phyloP scores from a whole-genome alignment of 2,797 vertebrate species.

The Pangasius macronema region DNA sequence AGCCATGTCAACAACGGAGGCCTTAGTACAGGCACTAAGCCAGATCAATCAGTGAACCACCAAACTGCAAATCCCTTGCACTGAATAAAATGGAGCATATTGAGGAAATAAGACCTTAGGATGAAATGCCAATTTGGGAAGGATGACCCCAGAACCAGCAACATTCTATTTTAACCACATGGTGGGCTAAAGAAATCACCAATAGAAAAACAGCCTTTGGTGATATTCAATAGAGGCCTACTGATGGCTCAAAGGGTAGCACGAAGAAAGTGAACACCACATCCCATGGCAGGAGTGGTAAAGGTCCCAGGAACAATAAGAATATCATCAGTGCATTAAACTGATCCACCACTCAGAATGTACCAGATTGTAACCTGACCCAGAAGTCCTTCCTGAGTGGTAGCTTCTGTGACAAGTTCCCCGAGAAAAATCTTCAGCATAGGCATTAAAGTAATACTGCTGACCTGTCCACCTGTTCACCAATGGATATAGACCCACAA shows the following conservation, averaged over 20 bases:
- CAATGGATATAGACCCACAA: neutral
- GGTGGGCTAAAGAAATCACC: neutral
- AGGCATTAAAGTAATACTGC: neutral
- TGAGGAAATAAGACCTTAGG: neutral
- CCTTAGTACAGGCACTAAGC: neutral
- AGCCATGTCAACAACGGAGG: neutral
- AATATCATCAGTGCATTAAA: neutral
- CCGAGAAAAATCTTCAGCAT: neutral
- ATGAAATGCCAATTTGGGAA: neutral
- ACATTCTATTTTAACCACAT: neutral
- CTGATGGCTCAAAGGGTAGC: neutral
- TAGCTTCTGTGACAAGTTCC: neutral
- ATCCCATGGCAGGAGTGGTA: neutral
- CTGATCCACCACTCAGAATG: neutral
- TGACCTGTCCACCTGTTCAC: neutral
- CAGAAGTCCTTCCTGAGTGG: neutral
- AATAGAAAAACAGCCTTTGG: neutral
- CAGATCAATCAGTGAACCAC: neutral
- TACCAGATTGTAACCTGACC: neutral
- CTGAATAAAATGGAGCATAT: neutral
- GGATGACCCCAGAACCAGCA: neutral
- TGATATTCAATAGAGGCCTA: neutral
- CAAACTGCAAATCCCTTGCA: neutral
- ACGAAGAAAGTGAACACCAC: too few species aligned
- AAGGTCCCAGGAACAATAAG: neutral